phyloP scores from a whole-genome alignment of 1,140 invertebrate genomes.

The Cotesia vestalis region DNA sequence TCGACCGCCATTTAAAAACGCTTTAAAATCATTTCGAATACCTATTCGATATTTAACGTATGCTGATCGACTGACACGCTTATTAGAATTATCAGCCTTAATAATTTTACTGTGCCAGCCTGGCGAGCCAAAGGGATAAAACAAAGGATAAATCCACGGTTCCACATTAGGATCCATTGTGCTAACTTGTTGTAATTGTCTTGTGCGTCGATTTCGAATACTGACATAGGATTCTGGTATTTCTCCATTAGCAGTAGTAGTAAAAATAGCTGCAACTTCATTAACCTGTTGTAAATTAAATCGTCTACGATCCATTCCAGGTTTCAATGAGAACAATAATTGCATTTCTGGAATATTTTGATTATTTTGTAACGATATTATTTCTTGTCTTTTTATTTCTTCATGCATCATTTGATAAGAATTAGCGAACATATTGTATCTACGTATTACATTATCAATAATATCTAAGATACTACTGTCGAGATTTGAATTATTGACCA shows the following conservation, averaged over 20 bases:
- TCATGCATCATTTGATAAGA: conserved; percentile 29
- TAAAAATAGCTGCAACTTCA: conserved; percentile 26
- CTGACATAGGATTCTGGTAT: conserved; percentile 19
- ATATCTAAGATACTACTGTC: neutral
- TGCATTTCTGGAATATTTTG: conserved; percentile 16
- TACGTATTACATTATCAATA: conserved; percentile 13
- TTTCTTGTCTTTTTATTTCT: conserved; percentile 7
- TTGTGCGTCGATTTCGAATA: conserved; percentile 15
- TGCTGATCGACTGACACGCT: conserved; percentile 10
- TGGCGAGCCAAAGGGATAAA: conserved; percentile 2
- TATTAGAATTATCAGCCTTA: neutral
- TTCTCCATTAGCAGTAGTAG: conserved; percentile 22
- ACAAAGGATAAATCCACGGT: conserved; percentile 29
- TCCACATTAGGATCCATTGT: conserved; percentile 20
- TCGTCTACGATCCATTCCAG: conserved; percentile 2
- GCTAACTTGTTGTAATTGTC: conserved; percentile 4
- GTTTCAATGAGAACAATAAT: conserved; percentile 14
- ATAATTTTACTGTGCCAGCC: conserved; percentile 18
- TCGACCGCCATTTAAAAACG: neutral
- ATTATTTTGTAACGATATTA: neutral
- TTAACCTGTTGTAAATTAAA: conserved; percentile 25
- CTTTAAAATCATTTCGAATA: conserved; percentile 8
- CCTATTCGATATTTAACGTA: conserved; percentile 28
- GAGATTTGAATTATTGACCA: neutral
- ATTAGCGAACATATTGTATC: conserved; percentile 6